These are phyloP conservation scores for Anabas testudineus DNA, from an alignment of 2,797 vertebrate species.

Conservation along the genomic window DNA sequence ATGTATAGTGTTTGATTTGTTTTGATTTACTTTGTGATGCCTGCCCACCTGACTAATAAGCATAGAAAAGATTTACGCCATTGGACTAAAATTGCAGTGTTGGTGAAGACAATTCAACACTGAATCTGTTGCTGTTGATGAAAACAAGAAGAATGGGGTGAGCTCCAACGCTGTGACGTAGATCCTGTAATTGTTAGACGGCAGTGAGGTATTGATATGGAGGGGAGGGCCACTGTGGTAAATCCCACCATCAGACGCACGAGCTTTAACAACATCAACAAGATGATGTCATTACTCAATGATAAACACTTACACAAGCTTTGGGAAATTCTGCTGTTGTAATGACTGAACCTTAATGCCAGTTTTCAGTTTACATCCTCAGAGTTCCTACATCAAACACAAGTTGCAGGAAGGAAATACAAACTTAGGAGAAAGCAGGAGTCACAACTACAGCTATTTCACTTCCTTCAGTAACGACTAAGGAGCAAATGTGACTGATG, in stretches of 20 bases:
- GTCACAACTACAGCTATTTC: neutral
- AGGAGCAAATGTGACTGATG: neutral
- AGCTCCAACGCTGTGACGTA: conserved; percentile 66
- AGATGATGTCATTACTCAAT: conserved; percentile 70
- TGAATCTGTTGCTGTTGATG: conserved; percentile 43
- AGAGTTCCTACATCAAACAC: neutral
- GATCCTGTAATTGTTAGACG: conserved; percentile 85
- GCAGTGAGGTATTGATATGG: conserved; percentile 27
- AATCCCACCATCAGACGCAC: conserved; percentile 51
- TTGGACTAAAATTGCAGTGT: conserved; percentile 29
- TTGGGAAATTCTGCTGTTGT: conserved; percentile 48
- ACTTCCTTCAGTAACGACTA: neutral
- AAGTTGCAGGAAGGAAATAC: conserved; percentile 23
- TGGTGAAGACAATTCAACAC: conserved; percentile 30
- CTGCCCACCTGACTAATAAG: neutral
- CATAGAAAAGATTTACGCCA: conserved; percentile 2
- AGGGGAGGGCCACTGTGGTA: conserved; percentile 38
- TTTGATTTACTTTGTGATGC: neutral
- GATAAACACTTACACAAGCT: conserved; percentile 39
- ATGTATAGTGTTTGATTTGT: neutral
- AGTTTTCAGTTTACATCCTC: conserved; percentile 14
- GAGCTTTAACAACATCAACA: conserved; percentile 44
- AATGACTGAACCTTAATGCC: conserved; percentile 1
- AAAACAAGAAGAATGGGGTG: conserved; percentile 61
- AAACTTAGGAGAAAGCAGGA: neutral